These are phyloP conservation scores for Odontocerum albicorne DNA, from an alignment of 2,888 invertebrate species.

Conservation along the genomic window DNA sequence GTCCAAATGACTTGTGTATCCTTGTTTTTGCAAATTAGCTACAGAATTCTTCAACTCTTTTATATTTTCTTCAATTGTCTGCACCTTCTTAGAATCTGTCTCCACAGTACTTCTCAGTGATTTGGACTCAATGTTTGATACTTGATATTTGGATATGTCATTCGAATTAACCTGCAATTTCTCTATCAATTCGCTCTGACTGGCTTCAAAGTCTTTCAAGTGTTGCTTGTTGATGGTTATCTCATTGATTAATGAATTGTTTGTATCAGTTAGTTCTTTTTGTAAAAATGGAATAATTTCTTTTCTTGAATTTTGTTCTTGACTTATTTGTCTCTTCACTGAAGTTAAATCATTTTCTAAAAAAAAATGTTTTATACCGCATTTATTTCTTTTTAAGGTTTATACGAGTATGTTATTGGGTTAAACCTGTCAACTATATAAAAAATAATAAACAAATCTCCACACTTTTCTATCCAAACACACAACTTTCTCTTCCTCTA, in stretches of 20 bases:
- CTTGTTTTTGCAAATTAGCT: constrained; percentile 35
- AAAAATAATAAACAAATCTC: too few relatives aligned
- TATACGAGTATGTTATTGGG: too few relatives aligned
- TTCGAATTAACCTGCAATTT: constrained; percentile 43
- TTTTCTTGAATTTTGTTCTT: constrained; percentile 32
- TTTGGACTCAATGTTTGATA: constrained; percentile 53
- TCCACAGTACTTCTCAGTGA: constrained; percentile 53
- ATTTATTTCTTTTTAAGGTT: too few relatives aligned
- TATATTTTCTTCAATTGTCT: constrained; percentile 50
- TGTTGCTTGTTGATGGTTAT: constrained; percentile 48
- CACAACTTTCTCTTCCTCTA: too few relatives aligned
- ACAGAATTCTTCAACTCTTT: constrained; percentile 45
- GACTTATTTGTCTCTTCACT: too few relatives aligned
- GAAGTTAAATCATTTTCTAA: too few relatives aligned
- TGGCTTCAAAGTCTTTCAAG: constrained; percentile 41
- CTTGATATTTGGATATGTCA: constrained; percentile 49
- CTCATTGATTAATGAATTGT: constrained; percentile 45
- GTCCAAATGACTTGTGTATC: constrained; percentile 42
- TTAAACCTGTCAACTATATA: too few relatives aligned
- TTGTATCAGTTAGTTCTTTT: constrained; percentile 42
- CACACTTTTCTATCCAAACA: too few relatives aligned
- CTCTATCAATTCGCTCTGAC: constrained; percentile 39
- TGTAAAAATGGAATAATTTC: constrained; percentile 38
- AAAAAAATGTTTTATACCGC: too few relatives aligned
- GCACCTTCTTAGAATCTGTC: constrained; percentile 55